These are phyloP conservation scores for Dufourea novaeangliae DNA, from an alignment of 1,140 invertebrate genomes.

Conservation along the genomic window DNA sequence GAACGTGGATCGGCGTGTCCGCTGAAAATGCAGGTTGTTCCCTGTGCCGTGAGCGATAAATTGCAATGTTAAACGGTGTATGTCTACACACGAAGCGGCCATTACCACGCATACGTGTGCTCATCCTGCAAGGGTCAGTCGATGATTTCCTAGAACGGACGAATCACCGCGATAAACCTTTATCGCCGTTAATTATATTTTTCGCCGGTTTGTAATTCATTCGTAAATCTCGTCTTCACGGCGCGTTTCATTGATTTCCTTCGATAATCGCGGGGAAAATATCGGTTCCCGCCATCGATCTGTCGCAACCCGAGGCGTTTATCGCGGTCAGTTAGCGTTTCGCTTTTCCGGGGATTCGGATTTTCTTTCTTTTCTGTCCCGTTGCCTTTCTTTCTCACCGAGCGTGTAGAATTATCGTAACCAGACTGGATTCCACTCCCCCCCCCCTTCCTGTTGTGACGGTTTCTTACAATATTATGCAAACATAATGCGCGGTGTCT, in stretches of 20 bases:
- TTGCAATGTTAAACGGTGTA: slow-evolving; percentile 1
- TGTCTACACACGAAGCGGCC: neutral
- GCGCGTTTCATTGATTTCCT: neutral
- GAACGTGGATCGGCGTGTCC: neutral
- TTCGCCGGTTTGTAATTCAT: neutral
- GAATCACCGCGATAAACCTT: slow-evolving; percentile 9
- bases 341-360: neutral
- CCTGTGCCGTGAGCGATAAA: slow-evolving; percentile 20
- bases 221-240: neutral
- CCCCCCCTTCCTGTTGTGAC: neutral
- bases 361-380: neutral
- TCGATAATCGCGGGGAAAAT: neutral
- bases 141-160: neutral
- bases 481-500: neutral
- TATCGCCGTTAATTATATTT: slow-evolving; percentile 12
- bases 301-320: neutral
- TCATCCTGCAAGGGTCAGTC: neutral
- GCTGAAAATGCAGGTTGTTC: neutral
- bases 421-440: neutral
- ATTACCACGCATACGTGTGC: slow-evolving; percentile 4
- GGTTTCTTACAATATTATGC: slow-evolving; percentile 4
- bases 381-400: neutral
- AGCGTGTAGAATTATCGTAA: no score
- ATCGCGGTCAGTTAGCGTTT: neutral
- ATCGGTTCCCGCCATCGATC: neutral